These are phyloP conservation scores for Oxyura jamaicensis DNA, from an alignment of 2,113 vertebrate genomes.

Conservation along the genomic window DNA sequence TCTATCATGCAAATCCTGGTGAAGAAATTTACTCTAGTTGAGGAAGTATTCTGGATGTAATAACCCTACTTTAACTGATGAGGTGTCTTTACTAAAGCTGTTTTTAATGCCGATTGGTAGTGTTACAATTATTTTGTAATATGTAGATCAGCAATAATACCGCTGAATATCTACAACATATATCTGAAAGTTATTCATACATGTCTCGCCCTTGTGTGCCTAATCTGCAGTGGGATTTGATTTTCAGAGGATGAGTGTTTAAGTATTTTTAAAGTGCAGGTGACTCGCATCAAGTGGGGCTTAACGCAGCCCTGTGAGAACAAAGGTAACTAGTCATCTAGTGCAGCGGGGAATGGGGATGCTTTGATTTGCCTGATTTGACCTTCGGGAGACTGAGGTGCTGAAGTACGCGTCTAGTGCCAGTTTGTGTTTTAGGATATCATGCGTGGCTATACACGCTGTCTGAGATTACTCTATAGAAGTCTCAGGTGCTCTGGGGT, in stretches of 20 bases:
- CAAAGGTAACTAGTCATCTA: not conserved
- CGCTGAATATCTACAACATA: too few relatives aligned
- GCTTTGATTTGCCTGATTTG: not conserved
- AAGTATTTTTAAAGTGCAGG: not conserved
- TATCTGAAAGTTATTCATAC: not conserved
- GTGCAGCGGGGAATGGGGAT: rapidly evolving
- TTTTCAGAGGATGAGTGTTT: not conserved
- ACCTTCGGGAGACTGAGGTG: not conserved
- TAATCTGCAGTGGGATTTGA: not conserved
- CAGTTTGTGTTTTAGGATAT: rapidly evolving
- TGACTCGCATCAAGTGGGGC: not conserved
- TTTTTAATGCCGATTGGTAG: not conserved
- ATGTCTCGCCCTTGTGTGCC: not conserved
- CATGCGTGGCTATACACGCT: rapidly evolving
- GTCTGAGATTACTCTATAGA: not conserved
- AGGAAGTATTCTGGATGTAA: not conserved
- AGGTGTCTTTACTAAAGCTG: not conserved
- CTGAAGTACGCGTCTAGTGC: not conserved
- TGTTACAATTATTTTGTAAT: not conserved
- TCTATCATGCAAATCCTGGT: not conserved
- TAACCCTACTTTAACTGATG: not conserved
- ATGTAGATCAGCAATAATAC: not conserved
- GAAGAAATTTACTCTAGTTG: not conserved
- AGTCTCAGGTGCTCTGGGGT: not conserved
- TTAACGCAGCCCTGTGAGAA: not conserved